Evolutionary conservation across 2,888 invertebrate species (phyloP), one percentile per base, ranked within the genome.

Genomic region (Itoplectis maculator): DNA sequence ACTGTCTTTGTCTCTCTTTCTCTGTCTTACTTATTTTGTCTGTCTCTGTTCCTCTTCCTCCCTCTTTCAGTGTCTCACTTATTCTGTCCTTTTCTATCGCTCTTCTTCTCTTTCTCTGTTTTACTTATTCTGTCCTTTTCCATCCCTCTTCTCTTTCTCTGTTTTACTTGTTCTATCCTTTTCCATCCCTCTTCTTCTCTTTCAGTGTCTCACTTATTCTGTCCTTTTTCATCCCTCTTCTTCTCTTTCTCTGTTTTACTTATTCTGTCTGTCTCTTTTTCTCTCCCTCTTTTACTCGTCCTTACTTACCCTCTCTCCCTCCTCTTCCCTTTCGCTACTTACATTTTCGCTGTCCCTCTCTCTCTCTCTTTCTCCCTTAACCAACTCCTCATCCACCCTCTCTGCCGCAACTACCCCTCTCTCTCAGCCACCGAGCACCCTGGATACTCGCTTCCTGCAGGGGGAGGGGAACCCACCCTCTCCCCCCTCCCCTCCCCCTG

Each of bases 131-230:
- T 29, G 3, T 29, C 29, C 29, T 5, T 29, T 5, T 29, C 29
- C 5, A 2, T 29, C 29, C 5, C 29, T 29, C 29, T 5, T 29
- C 29, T 29, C 29, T 29, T 5, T 29, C 29, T 29, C 29, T 29
- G 3, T 29, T 5, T 29, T 5, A 2, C 29, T 29, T 5, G 3
- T 5, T 29, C 29, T 29, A 2, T 29, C 29, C 5, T 5, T 5
- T 5, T 29, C 29, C 29, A 2, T 29, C 29, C 29, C 29, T 29
- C 29, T 29, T 87, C 89, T 89, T 86, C 83, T 59, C 74, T 69
- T 70, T 42, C 51, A 69, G 47, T 80, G 59, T 79, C 68, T 78
- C 82, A 82, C 85, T 78, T 40, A 69, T 45, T 82, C 63, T 66
- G 73, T 40, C 23, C 56, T 40, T 77, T n/a, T n/a, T n/a, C n/a